Percentiles rank a stretch among this genome's conserved stretches.
phyloP scores from a whole-genome alignment of 2,797 vertebrate genomes.

The Argyrosomus regius region DNA sequence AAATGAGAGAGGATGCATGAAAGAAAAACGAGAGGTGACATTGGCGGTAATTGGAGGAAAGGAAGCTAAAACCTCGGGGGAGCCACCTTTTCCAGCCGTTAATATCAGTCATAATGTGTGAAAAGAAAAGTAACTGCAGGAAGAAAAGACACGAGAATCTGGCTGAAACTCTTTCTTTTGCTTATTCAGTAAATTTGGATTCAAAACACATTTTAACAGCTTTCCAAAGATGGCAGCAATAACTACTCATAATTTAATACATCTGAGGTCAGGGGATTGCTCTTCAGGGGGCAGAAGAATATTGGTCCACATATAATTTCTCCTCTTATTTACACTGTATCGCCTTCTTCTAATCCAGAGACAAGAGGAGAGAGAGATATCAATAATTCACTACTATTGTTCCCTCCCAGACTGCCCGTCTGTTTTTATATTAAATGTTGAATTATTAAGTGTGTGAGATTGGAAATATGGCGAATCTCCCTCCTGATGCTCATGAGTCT shows the following conservation, averaged over 20 bases:
- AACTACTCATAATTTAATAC: slow-evolving; percentile 44
- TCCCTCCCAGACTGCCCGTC: slow-evolving; percentile 73
- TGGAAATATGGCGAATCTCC: slow-evolving; percentile 59
- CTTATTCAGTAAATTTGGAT: slow-evolving; percentile 37
- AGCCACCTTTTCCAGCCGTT: slow-evolving; percentile 45
- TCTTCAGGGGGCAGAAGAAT: slow-evolving; percentile 45
- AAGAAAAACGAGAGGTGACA: slow-evolving; percentile 73
- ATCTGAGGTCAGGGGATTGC: slow-evolving; percentile 41
- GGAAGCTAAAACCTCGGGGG: slow-evolving; percentile 62
- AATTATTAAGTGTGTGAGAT: slow-evolving; percentile 84
- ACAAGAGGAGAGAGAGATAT: slow-evolving; percentile 65
- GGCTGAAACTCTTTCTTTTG: slow-evolving; percentile 33
- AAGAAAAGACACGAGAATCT: slow-evolving; percentile 8
- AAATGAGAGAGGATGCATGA: slow-evolving; percentile 38
- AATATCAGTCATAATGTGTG: slow-evolving; percentile 42
- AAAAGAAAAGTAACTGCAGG: slow-evolving; percentile 40
- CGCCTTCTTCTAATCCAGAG: slow-evolving; percentile 54
- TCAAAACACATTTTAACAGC: slow-evolving; percentile 30
- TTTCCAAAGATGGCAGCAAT: slow-evolving; percentile 31
- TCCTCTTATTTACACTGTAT: slow-evolving; percentile 62
- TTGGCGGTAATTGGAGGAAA: slow-evolving; percentile 80
- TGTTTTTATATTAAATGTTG: slow-evolving; percentile 85
- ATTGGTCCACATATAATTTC: slow-evolving; percentile 64
- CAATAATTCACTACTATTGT: slow-evolving; percentile 85
- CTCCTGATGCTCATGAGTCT: slow-evolving; percentile 34